These are phyloP conservation scores for Vireo altiloquus DNA, from an alignment of 2,113 vertebrate genomes.

Conservation along the genomic window DNA sequence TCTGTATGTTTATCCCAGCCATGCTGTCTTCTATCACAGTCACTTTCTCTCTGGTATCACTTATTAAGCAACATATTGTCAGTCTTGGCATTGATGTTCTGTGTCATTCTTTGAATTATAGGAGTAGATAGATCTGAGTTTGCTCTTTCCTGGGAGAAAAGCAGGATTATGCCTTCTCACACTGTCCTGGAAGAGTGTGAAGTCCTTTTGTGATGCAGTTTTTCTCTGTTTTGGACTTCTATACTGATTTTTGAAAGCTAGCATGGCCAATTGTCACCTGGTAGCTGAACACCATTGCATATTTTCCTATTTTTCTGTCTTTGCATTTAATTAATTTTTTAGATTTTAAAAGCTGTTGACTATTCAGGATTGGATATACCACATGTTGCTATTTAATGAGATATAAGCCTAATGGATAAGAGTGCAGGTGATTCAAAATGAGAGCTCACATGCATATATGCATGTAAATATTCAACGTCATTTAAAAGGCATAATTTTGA, in stretches of 20 bases:
- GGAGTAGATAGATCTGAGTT: not conserved
- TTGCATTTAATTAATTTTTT: not conserved
- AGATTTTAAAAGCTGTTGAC: not conserved
- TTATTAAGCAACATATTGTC: constrained; percentile 45
- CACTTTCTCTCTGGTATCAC: constrained; percentile 32
- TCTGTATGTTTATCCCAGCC: constrained; percentile 46
- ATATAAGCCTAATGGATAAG: not conserved
- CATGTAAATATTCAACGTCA: not conserved
- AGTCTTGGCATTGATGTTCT: not conserved
- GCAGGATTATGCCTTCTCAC: not conserved
- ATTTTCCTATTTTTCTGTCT: not conserved
- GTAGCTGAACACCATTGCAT: not conserved
- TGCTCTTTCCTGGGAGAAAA: not conserved
- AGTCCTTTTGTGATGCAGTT: not conserved
- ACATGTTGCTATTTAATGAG: not conserved
- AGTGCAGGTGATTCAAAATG: not conserved
- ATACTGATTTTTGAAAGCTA: not conserved
- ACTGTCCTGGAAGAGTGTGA: not conserved
- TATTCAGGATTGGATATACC: not conserved
- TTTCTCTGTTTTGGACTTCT: not conserved
- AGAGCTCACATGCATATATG: not conserved
- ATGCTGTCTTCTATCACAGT: constrained; percentile 30
- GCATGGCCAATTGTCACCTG: not conserved
- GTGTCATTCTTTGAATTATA: not conserved
- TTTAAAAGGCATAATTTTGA: not conserved